These are phyloP conservation scores for Gerris lacustris DNA, from an alignment of 2,888 invertebrate genomes.

Conservation along the genomic window DNA sequence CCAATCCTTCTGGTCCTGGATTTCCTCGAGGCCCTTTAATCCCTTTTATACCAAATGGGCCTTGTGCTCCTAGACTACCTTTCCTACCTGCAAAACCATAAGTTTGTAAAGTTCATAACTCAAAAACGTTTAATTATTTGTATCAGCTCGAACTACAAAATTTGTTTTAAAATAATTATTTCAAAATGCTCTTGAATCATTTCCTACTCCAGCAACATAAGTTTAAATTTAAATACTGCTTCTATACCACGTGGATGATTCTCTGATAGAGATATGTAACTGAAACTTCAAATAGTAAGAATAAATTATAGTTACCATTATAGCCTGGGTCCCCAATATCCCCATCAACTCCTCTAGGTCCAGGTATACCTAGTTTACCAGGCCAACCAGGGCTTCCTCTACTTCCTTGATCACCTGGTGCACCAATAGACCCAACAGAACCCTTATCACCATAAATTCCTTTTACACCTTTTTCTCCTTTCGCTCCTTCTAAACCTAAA, in stretches of 20 bases:
- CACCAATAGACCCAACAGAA: conserved; percentile 17
- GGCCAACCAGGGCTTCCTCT: conserved; percentile 31
- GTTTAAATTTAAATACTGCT: no score
- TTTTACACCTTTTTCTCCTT: conserved; percentile 37
- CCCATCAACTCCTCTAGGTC: conserved; percentile 12
- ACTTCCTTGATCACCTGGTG: conserved; percentile 17
- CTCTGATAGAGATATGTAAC: no score
- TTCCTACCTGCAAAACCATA: conserved; percentile 42
- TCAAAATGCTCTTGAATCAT: no score
- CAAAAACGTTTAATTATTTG: no score
- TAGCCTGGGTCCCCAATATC: conserved; percentile 8
- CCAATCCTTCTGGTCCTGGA: conserved; percentile 31
- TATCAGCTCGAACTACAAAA: no score
- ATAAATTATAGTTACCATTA: background rate
- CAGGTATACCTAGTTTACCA: conserved; percentile 29
- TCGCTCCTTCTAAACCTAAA: conserved; percentile 37
- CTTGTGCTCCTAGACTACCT: conserved; percentile 63
- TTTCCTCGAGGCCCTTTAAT: conserved; percentile 24
- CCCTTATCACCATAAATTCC: conserved; percentile 19
- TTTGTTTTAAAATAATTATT: no score
- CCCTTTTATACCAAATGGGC: conserved; percentile 42
- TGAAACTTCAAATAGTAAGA: no score
- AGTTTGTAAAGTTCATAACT: no score
- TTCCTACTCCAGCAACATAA: no score
- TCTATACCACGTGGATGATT: no score